A percentile compares a stretch with the other conserved stretches of the same genome.
phyloP scores from a whole-genome alignment of 2,113 vertebrate species.

The Poeciliopsis prolifica region DNA sequence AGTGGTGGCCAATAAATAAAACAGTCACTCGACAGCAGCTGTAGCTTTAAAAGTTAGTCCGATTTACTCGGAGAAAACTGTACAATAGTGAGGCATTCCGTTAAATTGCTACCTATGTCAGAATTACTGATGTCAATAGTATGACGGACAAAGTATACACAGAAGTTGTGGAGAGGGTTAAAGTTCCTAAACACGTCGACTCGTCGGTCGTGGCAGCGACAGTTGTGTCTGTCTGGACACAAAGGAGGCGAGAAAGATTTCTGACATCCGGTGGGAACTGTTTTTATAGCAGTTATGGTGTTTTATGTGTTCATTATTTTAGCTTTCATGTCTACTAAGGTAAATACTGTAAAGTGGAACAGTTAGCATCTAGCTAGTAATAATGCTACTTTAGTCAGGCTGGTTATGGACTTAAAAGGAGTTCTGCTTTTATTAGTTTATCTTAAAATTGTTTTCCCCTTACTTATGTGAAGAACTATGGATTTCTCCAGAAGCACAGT shows the following conservation, averaged over 20 bases:
- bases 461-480: not conserved
- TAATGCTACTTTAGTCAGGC: constrained; percentile 4
- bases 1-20: constrained; percentile 26
- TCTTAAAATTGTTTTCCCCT: not conserved
- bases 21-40: constrained; percentile 8
- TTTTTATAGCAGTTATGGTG: fast-evolving
- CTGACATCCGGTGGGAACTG: constrained; percentile 38
- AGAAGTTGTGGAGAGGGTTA: constrained; percentile 39
- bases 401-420: not conserved
- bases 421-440: not conserved
- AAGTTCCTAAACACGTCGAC: constrained; percentile 45
- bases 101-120: not conserved
- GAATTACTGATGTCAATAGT: constrained; percentile 37
- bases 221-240: constrained; percentile 19
- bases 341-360: not conserved
- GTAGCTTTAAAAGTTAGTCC: not conserved
- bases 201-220: constrained; percentile 30
- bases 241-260: constrained; percentile 32
- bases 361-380: constrained; percentile 42
- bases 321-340: not conserved
- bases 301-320: not conserved
- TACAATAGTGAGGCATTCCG: not conserved
- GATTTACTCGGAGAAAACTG: fast-evolving
- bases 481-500: not conserved
- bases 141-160: constrained; percentile 26